A percentile compares a stretch with the other conserved stretches of the same genome.
Evolutionary conservation across 2,113 vertebrate genomes (phyloP).

Genomic region (Grammomys surdaster): DNA sequence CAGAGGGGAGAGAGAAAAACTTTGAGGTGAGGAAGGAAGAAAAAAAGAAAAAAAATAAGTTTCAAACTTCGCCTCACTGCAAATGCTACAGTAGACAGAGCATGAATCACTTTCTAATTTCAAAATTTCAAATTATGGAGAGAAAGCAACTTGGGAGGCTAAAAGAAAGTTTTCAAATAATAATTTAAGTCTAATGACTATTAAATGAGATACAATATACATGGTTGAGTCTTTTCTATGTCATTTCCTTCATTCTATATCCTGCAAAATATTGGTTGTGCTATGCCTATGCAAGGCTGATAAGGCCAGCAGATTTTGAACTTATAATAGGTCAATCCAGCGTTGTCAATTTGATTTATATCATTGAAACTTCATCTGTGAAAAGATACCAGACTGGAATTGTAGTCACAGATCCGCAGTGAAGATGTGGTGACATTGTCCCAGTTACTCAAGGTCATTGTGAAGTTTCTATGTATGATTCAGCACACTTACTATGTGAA

Average conservation of each 20-base stretch:
- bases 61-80: not conserved
- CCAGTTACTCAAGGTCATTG: not conserved
- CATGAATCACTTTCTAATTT: not conserved
- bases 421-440: not conserved
- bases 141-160: not conserved
- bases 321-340: not conserved
- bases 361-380: not conserved
- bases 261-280: not conserved
- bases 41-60: not conserved
- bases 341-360: not conserved
- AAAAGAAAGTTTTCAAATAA: conserved; percentile 19
- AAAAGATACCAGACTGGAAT: not conserved
- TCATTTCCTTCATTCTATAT: not conserved
- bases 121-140: not conserved
- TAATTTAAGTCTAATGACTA: not conserved
- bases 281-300: not conserved
- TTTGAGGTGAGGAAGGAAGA: too few species aligned
- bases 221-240: not conserved
- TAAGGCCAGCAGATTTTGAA: not conserved
- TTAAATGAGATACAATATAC: not conserved
- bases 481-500: not conserved
- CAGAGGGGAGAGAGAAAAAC: too few species aligned
- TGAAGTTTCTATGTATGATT: not conserved
- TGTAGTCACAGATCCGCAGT: not conserved
- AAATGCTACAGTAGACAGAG: not conserved